Conservation (phyloP, 2,113 vertebrate species). For the Fregetta grallaria region DNA sequence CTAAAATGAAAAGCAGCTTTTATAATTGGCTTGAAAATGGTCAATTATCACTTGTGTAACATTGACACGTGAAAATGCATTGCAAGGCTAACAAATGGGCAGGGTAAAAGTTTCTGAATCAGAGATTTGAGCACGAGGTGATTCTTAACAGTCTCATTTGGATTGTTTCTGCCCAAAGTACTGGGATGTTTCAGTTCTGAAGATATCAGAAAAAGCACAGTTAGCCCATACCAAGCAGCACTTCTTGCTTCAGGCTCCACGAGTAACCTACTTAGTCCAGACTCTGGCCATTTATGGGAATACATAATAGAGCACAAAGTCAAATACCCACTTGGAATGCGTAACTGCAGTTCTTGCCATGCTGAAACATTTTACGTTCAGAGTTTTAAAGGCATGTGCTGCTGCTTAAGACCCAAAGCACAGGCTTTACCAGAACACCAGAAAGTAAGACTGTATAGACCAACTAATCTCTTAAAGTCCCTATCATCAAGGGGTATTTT, state of each 20-base stretch:
- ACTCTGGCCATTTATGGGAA: slow-evolving; percentile 25
- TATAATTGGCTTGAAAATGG: neutral
- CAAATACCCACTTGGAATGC: neutral
- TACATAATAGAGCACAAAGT: neutral
- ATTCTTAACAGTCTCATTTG: neutral
- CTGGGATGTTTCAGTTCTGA: neutral
- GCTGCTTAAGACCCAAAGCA: neutral
- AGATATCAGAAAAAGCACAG: neutral
- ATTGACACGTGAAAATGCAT: neutral
- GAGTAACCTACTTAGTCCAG: neutral
- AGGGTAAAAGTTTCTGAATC: neutral
- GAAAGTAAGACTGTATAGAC: neutral
- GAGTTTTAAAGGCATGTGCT: neutral
- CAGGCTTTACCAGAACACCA: neutral
- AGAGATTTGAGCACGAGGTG: neutral
- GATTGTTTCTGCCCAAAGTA: neutral
- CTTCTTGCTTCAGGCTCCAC: neutral
- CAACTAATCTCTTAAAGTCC: neutral
- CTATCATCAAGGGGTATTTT: neutral
- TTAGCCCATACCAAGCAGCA: neutral
- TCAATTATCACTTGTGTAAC: neutral
- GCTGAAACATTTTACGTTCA: neutral
- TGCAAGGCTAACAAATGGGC: neutral
- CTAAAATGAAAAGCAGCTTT: neutral
- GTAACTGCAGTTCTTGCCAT: neutral